Percentiles rank a stretch among this genome's conserved stretches.
Evolutionary conservation across 2,797 vertebrate genomes (phyloP).

Genomic region (Chaetophractus vellerosus): DNA sequence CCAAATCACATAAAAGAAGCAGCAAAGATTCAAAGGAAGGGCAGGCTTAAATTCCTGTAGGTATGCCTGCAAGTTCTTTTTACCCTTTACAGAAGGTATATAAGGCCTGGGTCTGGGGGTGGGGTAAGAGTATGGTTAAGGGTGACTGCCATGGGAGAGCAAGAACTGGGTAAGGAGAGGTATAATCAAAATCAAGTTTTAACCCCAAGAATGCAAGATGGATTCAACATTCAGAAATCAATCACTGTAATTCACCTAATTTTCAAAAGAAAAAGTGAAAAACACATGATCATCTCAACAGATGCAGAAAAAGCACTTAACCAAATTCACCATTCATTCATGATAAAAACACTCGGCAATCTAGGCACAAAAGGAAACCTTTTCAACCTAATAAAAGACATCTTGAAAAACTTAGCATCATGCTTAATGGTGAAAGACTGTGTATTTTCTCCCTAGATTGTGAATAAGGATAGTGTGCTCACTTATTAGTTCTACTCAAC

Average conservation of each 20-base stretch:
- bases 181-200: not conserved
- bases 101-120: not conserved
- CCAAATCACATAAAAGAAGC: not conserved
- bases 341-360: not conserved
- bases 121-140: not conserved
- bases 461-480: not conserved
- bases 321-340: not conserved
- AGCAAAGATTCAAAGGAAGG: not conserved
- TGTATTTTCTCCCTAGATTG: not conserved
- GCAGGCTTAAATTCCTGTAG: not conserved
- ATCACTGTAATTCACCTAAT: not conserved
- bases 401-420: not conserved
- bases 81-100: not conserved
- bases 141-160: not conserved
- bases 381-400: not conserved
- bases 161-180: not conserved
- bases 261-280: not conserved
- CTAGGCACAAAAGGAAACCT: not conserved
- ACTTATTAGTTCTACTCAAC: not conserved
- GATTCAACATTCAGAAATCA: conserved; percentile 8
- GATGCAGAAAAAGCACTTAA: not conserved
- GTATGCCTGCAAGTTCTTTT: not conserved
- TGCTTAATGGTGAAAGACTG: not conserved
- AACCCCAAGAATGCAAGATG: not conserved
- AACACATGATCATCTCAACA: not conserved